Evolutionary conservation across 2,888 invertebrate genomes (phyloP), one percentile per base, ranked within the genome.

Genomic region (Zootermopsis nevadensis): DNA sequence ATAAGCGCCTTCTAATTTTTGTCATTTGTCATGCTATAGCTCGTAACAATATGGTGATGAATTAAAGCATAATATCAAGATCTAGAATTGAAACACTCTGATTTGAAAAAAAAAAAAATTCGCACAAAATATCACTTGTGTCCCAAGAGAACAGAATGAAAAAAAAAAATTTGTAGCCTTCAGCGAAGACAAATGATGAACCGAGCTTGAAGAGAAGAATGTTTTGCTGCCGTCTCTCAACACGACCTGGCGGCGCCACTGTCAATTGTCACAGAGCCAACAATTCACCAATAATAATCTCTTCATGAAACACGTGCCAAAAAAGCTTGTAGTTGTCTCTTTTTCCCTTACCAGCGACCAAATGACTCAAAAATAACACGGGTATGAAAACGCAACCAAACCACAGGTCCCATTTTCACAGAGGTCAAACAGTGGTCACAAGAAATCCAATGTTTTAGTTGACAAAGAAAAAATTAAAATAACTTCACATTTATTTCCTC

Each of bases 261-360:
- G 67, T 48, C 77, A 80, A 81, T 83, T 83, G 83, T 83, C 83
- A 81, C 33, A 24, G 66, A 38, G 83, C 83, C 83, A 83, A 83
- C 60, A 81, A 77, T 81, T 66, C 81, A 83, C 83, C 83, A 83
- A 76, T 83, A 81, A 83, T 83, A 83, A 81, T 81, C 81, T 81
- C 27, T 48, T 42, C 31, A 67, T 24, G 55, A 82, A 53, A 67
- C 83, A 83, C 81, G 81, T 83, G 83, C 83, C 83, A 83, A 83
- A 74, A 42, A n/a, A 66, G 76, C 33, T 74, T 4, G 74, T 38
- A n/a, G 74, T n/a, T 74, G 35, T 35, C 38, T 10, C 31, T 69
- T 74, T n/a, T 74, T 35, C 35, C 60, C n/a, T 79, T 38, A 15
- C 53, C 35, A 79, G 79, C 79, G 66, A 79, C 66, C 60, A 38